A percentile compares a stretch with the other conserved stretches of the same genome.
These are phyloP conservation scores for Silurus aristotelis DNA, from an alignment of 2,797 vertebrate genomes.

Conservation along the genomic window DNA sequence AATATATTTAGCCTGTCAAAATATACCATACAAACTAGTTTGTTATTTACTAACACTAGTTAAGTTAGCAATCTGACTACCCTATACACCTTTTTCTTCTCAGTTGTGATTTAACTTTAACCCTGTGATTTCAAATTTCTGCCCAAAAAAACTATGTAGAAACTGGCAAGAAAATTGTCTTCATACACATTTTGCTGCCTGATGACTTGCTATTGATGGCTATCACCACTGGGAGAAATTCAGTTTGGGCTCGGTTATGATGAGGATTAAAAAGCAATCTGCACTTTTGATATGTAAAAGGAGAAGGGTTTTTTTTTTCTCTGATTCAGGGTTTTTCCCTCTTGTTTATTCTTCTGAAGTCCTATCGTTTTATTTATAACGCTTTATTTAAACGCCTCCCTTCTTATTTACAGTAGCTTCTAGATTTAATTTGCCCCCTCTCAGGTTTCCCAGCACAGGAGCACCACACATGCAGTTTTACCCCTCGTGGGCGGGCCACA, in stretches of 20 bases:
- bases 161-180: neutral
- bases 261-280: neutral
- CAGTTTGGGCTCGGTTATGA: neutral
- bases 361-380: slow-evolving; percentile 27
- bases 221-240: too few species aligned
- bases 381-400: slow-evolving; percentile 21
- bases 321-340: neutral
- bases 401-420: slow-evolving; percentile 28
- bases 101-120: neutral
- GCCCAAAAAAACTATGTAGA: neutral
- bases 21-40: neutral
- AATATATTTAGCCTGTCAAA: neutral
- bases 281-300: neutral
- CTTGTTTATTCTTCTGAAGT: slow-evolving; percentile 17
- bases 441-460: slow-evolving; percentile 16
- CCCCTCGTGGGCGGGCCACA: slow-evolving; percentile 36
- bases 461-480: slow-evolving; percentile 11
- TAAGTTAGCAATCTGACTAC: neutral
- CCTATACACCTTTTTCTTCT: too few species aligned
- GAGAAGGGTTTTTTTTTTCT: neutral
- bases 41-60: neutral
- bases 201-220: neutral
- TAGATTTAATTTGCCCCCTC: slow-evolving; percentile 7
- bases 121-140: neutral
- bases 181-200: neutral